Base-by-base conservation (phyloP, 2,113 vertebrate genomes). In the Dryoscopus gambensis region DNA sequence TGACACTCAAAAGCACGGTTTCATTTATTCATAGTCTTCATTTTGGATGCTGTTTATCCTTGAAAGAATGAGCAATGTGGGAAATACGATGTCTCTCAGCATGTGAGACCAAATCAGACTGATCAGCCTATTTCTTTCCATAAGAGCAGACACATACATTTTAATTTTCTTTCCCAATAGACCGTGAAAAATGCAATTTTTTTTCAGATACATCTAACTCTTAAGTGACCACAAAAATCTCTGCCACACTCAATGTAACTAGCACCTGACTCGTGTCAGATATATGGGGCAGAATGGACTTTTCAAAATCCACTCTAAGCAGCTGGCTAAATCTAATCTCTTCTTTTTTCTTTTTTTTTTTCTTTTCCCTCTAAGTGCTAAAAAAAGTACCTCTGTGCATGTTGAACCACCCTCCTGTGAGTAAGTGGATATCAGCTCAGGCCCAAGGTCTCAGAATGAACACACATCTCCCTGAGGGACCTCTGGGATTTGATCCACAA, bases 131-230 rank as follows among this genome's bases (percentile, higher is more conserved):
- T 91, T 85, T 83, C 70, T 53, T 95, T 94, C 90, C 9, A 1
- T 77, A 62, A 74, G 63, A 93, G n/a, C 68, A 90, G 79, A 84
- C 83, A 74, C 82, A 93, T 63, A 59, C 22, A 83, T 95, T 91
- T 93, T 88, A 28, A 93, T 93, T 95, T 93, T 57, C 65, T 59
- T 76, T 86, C 78, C 63, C 53, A 91, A 63, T 5, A 91, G 75
- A 80, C 87, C 27, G 2, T 70, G 68, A 9, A 68, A 64, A 95
- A 86, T 59, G 15, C 19, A 27, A 65, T 79, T 75, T 64, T 89
- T 89, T 60, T 75, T 69, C 44, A 68, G 37, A 81, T 47, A 30
- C 8, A 35, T 85, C 57, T 85, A 76, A 73, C 19, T 56, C 21
- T 62, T 75, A 74, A 88, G 11, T 53, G 42, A 64, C 31, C 2